phyloP scores from a whole-genome alignment of 2,888 invertebrate genomes.

The Malthinus flaveolus region DNA sequence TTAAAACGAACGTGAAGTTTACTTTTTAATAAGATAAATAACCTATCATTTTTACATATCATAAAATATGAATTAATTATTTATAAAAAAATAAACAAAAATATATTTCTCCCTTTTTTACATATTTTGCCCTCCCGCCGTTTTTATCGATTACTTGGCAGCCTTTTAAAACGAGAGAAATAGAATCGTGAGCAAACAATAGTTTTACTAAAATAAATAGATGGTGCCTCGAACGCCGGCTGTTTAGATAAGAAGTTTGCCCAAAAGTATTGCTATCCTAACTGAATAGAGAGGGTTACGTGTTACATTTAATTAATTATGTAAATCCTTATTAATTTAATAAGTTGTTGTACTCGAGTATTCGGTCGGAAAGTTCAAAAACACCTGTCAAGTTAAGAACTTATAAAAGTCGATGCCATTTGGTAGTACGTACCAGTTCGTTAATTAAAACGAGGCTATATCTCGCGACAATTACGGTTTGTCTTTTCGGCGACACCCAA shows the following conservation, averaged over 20 bases:
- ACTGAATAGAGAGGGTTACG: slow-evolving; percentile 10
- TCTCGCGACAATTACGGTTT: slow-evolving; percentile 8
- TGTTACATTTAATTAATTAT: slow-evolving; percentile 28
- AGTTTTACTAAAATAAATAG: slow-evolving; percentile 1
- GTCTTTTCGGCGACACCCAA: not conserved
- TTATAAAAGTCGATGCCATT: slow-evolving; percentile 22
- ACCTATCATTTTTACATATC: slow-evolving; percentile 22
- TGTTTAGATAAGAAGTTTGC: not conserved
- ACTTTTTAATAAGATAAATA: slow-evolving; percentile 16
- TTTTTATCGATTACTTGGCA: not conserved
- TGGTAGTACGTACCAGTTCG: slow-evolving; percentile 20
- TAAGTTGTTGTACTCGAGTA: slow-evolving; percentile 22
- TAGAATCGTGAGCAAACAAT: not conserved
- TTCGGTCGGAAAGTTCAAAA: slow-evolving; percentile 30
- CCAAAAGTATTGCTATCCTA: not conserved
- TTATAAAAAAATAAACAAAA: not conserved
- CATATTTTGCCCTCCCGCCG: not conserved
- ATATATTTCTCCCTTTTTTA: not conserved
- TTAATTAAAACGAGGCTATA: slow-evolving; percentile 25
- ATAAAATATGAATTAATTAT: slow-evolving; percentile 26
- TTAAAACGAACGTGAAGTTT: slow-evolving; percentile 22
- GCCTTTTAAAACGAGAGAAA: too few species aligned
- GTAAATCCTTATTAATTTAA: slow-evolving; percentile 30
- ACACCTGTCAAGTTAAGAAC: slow-evolving; percentile 25
- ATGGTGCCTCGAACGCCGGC: not conserved